phyloP scores from a whole-genome alignment of 2,113 vertebrate genomes.

The Pollachius pollachius region DNA sequence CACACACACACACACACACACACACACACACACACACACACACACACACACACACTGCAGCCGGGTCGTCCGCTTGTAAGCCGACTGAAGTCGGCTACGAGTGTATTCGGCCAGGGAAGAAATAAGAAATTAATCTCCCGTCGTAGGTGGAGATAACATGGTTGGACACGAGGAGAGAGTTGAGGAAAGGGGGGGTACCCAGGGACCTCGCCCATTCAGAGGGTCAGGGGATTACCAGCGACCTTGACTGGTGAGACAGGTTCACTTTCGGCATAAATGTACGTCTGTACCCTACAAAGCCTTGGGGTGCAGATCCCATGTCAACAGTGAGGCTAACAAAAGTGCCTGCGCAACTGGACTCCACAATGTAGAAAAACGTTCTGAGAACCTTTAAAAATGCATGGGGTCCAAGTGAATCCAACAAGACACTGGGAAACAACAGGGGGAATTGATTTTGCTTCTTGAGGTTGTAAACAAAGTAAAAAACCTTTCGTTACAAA shows the following conservation, averaged over 20 bases:
- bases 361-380: too few relatives aligned
- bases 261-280: neutral
- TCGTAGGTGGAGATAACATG: neutral
- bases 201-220: neutral
- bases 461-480: too few relatives aligned
- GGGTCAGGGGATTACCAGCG: neutral
- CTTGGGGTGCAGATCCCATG: neutral
- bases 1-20: neutral
- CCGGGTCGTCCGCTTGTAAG: conserved; percentile 2
- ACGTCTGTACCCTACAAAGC: neutral
- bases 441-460: too few relatives aligned
- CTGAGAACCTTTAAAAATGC: too few relatives aligned
- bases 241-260: conserved; percentile 3
- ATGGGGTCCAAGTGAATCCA: too few relatives aligned
- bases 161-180: conserved; percentile 3
- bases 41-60: neutral
- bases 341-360: too few relatives aligned
- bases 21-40: neutral
- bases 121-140: conserved; percentile 6
- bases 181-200: neutral
- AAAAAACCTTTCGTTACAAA: too few relatives aligned
- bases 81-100: neutral
- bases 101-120: neutral
- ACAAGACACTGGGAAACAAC: too few relatives aligned
- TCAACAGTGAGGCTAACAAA: too few relatives aligned